phyloP scores from a whole-genome alignment of 1,140 invertebrate genomes.

The Heliconius congener region DNA sequence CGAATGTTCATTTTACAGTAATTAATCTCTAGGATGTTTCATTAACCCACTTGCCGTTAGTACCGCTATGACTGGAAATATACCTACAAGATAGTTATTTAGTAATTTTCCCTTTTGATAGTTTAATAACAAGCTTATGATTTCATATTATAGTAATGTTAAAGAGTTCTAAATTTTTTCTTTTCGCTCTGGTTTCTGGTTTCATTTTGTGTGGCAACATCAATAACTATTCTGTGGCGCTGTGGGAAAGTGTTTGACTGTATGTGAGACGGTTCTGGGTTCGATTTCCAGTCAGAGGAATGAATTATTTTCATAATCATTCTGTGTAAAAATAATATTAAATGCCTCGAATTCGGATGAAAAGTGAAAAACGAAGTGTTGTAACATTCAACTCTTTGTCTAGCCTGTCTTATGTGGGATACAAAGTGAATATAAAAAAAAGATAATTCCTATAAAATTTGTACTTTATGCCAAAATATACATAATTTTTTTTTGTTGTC shows the following conservation, averaged over 20 bases:
- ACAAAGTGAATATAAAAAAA: background rate
- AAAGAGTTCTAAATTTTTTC: background rate
- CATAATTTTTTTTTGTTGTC: too few species aligned
- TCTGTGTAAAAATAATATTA: too few species aligned
- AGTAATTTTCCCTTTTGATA: constrained; percentile 13
- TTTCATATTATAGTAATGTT: background rate
- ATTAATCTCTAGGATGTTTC: constrained; percentile 31
- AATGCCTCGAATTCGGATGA: too few species aligned
- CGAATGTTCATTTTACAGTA: constrained; percentile 39
- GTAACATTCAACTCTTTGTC: background rate
- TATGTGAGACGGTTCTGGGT: background rate
- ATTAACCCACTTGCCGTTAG: constrained; percentile 26
- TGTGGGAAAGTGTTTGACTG: background rate
- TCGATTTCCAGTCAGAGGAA: background rate
- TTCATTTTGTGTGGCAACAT: too few species aligned
- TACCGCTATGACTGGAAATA: background rate
- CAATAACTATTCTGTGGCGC: too few species aligned
- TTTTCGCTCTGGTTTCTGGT: background rate
- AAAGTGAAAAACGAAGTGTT: too few species aligned
- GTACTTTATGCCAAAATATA: too few species aligned
- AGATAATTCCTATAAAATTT: too few species aligned
- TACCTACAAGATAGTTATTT: background rate
- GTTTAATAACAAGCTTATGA: background rate
- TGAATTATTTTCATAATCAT: background rate
- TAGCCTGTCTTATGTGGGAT: background rate